Evolutionary conservation across 2,113 vertebrate species (phyloP).

Genomic region (Pardalotus punctatus): DNA sequence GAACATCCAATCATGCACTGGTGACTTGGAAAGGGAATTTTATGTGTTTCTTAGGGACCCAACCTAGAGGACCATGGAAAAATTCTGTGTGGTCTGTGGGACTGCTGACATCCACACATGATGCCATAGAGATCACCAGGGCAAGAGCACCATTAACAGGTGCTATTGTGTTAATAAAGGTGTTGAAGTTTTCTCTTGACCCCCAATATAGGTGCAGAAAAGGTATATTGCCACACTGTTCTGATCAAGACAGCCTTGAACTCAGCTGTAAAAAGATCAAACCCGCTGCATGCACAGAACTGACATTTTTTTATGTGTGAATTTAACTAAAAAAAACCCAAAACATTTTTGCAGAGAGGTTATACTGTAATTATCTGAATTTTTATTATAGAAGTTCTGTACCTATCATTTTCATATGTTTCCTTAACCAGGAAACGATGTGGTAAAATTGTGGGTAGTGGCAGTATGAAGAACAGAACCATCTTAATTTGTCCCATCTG

Average conservation of each 20-base stretch:
- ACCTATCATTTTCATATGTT: conserved; percentile 76
- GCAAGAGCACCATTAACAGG: not conserved
- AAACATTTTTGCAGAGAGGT: conserved; percentile 10
- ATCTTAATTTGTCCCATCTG: conserved; percentile 84
- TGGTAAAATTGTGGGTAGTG: conserved; percentile 78
- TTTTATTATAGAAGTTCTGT: conserved; percentile 58
- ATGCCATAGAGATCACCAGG: not conserved
- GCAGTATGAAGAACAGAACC: conserved; percentile 79
- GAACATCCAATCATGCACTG: not conserved
- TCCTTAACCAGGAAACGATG: conserved; percentile 78
- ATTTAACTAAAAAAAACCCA: not conserved
- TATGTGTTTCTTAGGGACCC: not conserved
- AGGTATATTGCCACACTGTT: not conserved
- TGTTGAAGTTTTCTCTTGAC: not conserved
- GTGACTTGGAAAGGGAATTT: not conserved
- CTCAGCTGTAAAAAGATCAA: not conserved
- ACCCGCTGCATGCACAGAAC: not conserved
- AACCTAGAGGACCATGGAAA: fast-evolving
- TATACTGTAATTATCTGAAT: conserved; percentile 57
- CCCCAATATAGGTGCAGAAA: not conserved
- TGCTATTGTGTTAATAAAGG: not conserved
- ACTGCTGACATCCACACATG: not conserved
- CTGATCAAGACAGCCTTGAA: not conserved
- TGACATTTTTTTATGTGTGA: not conserved
- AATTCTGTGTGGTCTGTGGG: not conserved